Percentiles rank a stretch among this genome's conserved stretches.
These are phyloP conservation scores for Parazoanthus atlanticus DNA, from an alignment of 92 coral and sea anemone species.

Conservation along the genomic window DNA sequence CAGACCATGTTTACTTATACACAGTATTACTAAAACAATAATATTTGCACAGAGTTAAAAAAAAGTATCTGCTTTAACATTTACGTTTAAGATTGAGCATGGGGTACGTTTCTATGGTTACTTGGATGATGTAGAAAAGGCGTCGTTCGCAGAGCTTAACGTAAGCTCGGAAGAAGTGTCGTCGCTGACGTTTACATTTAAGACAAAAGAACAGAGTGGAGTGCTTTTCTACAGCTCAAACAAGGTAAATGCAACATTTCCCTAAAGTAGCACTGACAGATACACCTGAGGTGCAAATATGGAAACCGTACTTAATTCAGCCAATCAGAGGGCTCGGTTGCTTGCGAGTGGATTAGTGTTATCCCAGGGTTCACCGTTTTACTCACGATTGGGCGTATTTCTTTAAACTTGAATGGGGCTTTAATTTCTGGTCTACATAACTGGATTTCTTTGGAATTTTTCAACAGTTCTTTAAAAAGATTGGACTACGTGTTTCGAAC, in stretches of 20 bases:
- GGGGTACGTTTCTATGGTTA: constrained; percentile 92
- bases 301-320: not conserved
- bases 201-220: constrained; percentile 72
- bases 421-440: too few species aligned
- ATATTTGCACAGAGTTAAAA: not conserved
- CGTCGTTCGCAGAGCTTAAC: constrained; percentile 61
- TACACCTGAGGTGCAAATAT: not conserved
- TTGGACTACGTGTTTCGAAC: too few species aligned
- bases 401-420: too few species aligned
- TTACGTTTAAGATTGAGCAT: constrained; percentile 66
- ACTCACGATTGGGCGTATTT: too few species aligned
- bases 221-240: constrained; percentile 71
- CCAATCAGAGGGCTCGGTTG: too few species aligned
- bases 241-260: constrained; percentile 54
- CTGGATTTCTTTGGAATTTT: too few species aligned
- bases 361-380: too few species aligned
- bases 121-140: constrained; percentile 49
- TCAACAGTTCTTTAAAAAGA: too few species aligned
- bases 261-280: not conserved
- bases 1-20: not conserved
- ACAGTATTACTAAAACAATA: too few species aligned
- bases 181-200: constrained; percentile 73
- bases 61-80: not conserved
- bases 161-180: constrained; percentile 26
- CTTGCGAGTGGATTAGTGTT: too few species aligned